Base-by-base conservation (phyloP, 2,888 invertebrate species). In the Apamea sordens region DNA sequence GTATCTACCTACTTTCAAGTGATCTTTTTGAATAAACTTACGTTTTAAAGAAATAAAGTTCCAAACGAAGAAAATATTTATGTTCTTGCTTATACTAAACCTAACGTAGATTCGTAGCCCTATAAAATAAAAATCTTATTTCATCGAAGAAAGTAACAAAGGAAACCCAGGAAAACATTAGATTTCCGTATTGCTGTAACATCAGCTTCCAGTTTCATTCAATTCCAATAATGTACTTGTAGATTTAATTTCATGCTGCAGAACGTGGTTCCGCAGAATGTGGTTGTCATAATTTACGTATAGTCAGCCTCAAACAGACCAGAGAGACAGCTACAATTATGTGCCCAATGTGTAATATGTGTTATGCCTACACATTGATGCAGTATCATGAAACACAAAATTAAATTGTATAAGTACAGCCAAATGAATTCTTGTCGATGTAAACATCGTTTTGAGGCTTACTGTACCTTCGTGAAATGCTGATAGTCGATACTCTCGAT, bases 101-200 rank as follows among this genome's bases (percentile, higher is more conserved):
- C 2, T 36, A 64, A 13, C 6, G 21, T 13, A 24, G 6, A 36
- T 36, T 64, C 36, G 21, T 24, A 24, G 6, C 2, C 36, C 11
- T 36, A 64, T 13, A 11, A 36, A 24, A 36, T 36, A 36, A 76
- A 79, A 84, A 81, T 76, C 74, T 73, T 70, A 77, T 84, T 80
- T 73, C 73, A 65, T 61, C n/a, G 7, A 64, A 67, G n/a, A 24
- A 74, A 72, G 65, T 80, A 85, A 78, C 41, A 70, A 80, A 73
- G 50, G 50, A 64, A 65, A 32, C 64, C n/a, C 69, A 64, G 8
- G 13, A 47, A 8, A 15, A 36, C 7, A 41, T 47, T 76, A 50
- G 67, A 82, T 82, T 82, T 85, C 32, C 70, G 28, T 61, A 50
- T 53, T 32, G 28, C 59, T 77, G 6, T 47, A 59, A 7, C 28